Evolutionary conservation across 2,113 vertebrate species (phyloP), one percentile per base, ranked within the genome.

Genomic region (Gorsachius goisagi): DNA sequence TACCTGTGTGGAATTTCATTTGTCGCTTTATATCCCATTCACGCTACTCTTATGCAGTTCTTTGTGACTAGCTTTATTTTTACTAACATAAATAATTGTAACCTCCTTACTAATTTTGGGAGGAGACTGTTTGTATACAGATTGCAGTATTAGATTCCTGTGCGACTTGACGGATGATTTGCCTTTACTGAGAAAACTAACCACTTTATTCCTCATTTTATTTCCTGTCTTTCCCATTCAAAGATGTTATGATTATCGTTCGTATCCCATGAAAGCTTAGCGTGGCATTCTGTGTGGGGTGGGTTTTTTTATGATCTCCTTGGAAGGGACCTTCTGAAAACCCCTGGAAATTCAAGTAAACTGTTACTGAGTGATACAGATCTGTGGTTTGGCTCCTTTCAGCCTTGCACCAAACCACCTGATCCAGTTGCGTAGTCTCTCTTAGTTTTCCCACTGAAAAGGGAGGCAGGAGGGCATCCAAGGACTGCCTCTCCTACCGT

Each of bases 341-440:
- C 26, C 18, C 85, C 11, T 88, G 52, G 5, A 75, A 82, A 50
- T 71, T 35, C 14, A 73, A 41, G 7, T 47, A 35, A 66, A n/a
- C 32, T 20, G 3, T 59, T 85, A 13, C 47, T 19, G 53, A 79
- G 9, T 10, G 12, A 27, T 73, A 37, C 17, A 63, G 50, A 7
- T 58, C 7, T 14, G 44, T 75, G 47, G 69, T 76, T 75, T 19
- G n/a, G 5, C 33, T 68, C 18, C 35, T 87, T 86, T 88, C 59
- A 66, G 45, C 44, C 19, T 88, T 0, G 0, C 19, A 26, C 27
- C 15, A 24, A 37, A 76, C 39, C 37, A 33, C 63, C 16, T 47
- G 14, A 17, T 79, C 32, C 9, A 37, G 24, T 85, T 85, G 14
- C 14, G 3, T 23, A 37, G 21, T 62, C 12, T 58, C 19, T 56